Evolutionary conservation across 2,797 vertebrate species (phyloP).

Genomic region (Chrysocyon brachyurus): DNA sequence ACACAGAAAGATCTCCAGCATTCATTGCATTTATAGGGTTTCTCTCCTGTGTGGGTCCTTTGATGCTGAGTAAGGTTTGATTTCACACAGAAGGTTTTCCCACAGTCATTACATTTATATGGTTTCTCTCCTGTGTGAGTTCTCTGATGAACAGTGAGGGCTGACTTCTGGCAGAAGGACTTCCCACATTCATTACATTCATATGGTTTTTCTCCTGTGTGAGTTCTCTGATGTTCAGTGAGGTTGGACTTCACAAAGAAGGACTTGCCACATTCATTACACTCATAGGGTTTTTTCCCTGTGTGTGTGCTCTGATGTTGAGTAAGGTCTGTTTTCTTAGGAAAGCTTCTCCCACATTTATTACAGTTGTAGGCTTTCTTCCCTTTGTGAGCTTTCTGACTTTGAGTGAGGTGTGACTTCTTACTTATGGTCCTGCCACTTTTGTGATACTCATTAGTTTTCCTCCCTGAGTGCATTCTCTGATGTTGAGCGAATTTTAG

Average conservation of each 20-base stretch:
- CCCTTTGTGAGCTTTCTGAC: background rate
- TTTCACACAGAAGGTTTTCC: slow-evolving; percentile 74
- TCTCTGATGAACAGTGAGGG: slow-evolving; percentile 74
- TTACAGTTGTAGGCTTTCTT: background rate
- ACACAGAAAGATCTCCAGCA: slow-evolving; percentile 78
- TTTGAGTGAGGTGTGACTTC: background rate
- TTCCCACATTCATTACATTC: slow-evolving; percentile 73
- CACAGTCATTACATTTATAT: slow-evolving; percentile 49
- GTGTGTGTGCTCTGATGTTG: slow-evolving; percentile 50
- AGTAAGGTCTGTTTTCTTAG: background rate
- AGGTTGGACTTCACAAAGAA: slow-evolving; percentile 77
- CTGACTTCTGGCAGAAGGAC: slow-evolving; percentile 80
- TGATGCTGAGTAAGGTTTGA: slow-evolving; percentile 71
- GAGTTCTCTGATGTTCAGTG: slow-evolving; percentile 67
- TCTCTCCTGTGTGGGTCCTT: slow-evolving; percentile 79
- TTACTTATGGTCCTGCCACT: background rate
- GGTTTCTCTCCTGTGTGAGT: slow-evolving; percentile 74
- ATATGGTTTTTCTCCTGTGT: slow-evolving; percentile 63
- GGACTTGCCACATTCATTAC: slow-evolving; percentile 72
- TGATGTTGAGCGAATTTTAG: background rate
- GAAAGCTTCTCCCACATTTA: slow-evolving; percentile 30
- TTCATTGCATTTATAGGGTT: slow-evolving; percentile 62
- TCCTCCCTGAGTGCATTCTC: background rate
- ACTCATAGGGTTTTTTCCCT: slow-evolving; percentile 50
- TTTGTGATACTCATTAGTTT: background rate